Evolutionary conservation across 2,888 invertebrate species (phyloP), one percentile per base, ranked within the genome.

Genomic region (Himalopsyche tibetana): DNA sequence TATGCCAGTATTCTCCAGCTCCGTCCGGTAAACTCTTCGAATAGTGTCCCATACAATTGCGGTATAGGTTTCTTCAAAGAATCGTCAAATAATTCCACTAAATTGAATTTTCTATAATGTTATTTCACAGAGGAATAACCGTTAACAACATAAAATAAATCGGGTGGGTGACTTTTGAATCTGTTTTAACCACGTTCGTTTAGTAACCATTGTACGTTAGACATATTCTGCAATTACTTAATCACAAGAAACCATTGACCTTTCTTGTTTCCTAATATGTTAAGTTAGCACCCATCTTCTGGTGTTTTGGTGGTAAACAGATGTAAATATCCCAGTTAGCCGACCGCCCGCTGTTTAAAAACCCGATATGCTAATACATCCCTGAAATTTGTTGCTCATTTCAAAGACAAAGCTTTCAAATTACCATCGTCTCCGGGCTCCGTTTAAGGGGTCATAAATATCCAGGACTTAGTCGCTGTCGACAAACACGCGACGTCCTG

Each of bases 311-410:
- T 28, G 63, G n/a, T 63, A 63, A 63, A n/a, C 63, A 63, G 19
- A 63, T 63, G 63, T 19, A 63, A 63, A 63, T 51, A 63, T 63
- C 0, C 63, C 63, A 9, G 19, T 63, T 63, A 63, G 19, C 63
- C 63, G 15, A 15, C 19, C 63, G 19, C 19, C 63, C 63, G 63
- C 28, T 63, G 63, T 63, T 63, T 63, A 63, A 63, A 63, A 63
- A 63, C 11, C 63, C 63, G 28, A n/a, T 63, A 63, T 63, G 63
- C 63, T 63, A 63, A 63, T 63, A 28, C 8, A 11, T 6, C 63
- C 63, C 63, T 63, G 63, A 63, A 63, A 63, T 63, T 63, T 63
- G 63, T 63, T 63, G 56, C 56, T 56, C 19, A 63, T 63, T 63
- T 63, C 63, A 28, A 28, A 63, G 63, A 63, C 63, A 63, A 63